Evolutionary conservation across 2,797 vertebrate species (phyloP).

Genomic region (Furcifer pardalis): DNA sequence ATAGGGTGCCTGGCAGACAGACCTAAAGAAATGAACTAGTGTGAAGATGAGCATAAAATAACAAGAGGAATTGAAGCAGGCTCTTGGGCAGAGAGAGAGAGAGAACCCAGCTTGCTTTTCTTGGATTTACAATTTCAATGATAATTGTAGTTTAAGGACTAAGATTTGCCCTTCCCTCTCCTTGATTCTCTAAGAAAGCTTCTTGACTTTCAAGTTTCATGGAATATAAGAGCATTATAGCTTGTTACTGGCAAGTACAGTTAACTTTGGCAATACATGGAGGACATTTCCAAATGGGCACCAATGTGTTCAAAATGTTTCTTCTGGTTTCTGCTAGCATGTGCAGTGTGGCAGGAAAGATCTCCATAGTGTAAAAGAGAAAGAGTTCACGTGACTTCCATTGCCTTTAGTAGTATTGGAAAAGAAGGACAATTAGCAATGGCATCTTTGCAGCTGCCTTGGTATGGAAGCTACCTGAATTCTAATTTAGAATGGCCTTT

Average conservation of each 20-base stretch:
- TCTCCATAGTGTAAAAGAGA: no score
- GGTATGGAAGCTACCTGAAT: background rate
- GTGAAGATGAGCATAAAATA: background rate
- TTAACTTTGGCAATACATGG: background rate
- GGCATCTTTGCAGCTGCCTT: background rate
- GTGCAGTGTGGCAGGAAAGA: background rate
- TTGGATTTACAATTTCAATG: no score
- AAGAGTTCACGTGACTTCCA: no score
- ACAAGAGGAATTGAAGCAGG: background rate
- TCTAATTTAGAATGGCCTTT: background rate
- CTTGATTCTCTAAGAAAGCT: background rate
- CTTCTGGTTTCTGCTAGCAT: background rate
- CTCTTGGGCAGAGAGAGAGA: background rate
- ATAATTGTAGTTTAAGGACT: background rate
- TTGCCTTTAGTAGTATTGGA: background rate
- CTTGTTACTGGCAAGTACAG: background rate
- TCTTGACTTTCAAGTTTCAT: no score
- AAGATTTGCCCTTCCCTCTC: no score
- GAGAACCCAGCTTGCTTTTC: background rate
- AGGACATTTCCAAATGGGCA: background rate
- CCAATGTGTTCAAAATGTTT: background rate
- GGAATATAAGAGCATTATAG: background rate
- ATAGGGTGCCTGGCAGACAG: no score
- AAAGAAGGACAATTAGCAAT: background rate
- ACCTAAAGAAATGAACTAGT: no score